Evolutionary conservation across 2,888 invertebrate species (phyloP).

Genomic region (Pterostichus niger): DNA sequence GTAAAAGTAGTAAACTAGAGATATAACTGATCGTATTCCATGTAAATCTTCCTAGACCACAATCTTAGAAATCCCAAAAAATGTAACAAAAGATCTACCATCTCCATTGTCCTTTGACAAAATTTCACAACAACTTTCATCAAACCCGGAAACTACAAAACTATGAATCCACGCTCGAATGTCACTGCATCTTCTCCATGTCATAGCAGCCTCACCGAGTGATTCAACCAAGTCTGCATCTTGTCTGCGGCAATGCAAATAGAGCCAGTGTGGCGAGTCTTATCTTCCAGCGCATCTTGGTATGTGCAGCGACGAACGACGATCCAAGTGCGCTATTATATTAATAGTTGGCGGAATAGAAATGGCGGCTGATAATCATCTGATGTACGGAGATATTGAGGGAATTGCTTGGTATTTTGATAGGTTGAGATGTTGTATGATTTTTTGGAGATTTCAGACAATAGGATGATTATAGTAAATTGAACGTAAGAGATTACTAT

Average conservation of each 20-base stretch:
- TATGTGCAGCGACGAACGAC: background rate
- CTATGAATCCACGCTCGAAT: slow-evolving; percentile 1
- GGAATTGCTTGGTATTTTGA: slow-evolving; percentile 44
- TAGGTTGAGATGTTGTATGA: background rate
- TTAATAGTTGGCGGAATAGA: slow-evolving; percentile 54
- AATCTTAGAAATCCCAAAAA: slow-evolving; percentile 6
- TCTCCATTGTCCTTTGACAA: slow-evolving; percentile 36
- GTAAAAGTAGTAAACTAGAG: too few relatives aligned
- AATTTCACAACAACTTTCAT: slow-evolving; percentile 35
- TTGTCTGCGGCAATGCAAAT: slow-evolving; percentile 26
- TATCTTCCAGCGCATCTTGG: slow-evolving; percentile 5
- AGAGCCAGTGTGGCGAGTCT: slow-evolving; percentile 7
- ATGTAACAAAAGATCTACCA: background rate
- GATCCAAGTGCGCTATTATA: slow-evolving; percentile 48
- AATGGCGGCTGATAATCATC: slow-evolving; percentile 58
- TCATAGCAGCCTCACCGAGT: background rate
- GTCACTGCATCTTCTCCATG: slow-evolving; percentile 37
- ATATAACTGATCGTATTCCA: too few relatives aligned
- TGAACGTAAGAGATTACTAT: background rate
- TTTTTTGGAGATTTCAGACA: slow-evolving; percentile 37
- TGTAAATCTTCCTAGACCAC: too few relatives aligned
- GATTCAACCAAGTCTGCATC: slow-evolving; percentile 13
- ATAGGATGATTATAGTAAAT: slow-evolving; percentile 32
- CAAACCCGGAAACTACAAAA: slow-evolving; percentile 12
- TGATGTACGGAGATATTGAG: slow-evolving; percentile 38